Conservation (phyloP, 2,888 invertebrate genomes). For the Drosophila robusta region DNA sequence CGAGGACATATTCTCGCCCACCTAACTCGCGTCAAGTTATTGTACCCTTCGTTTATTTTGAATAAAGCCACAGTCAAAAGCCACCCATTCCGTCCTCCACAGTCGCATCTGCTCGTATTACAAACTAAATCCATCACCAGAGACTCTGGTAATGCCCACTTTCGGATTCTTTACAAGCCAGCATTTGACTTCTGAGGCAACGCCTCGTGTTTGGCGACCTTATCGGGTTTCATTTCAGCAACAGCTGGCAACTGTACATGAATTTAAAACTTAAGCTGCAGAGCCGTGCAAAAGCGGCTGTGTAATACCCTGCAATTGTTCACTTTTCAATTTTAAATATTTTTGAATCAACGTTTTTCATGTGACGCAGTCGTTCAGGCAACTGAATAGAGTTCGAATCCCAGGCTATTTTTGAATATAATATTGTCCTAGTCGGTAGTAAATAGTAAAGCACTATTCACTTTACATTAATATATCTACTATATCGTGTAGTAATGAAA, state of each 20-base stretch:
- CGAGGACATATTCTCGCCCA: neutral
- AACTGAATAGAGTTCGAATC: too few relatives aligned
- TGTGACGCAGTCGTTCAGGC: too few relatives aligned
- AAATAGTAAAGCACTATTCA: too few relatives aligned
- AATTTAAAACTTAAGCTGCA: neutral
- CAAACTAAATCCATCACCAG: slow-evolving; percentile 31
- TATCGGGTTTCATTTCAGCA: neutral
- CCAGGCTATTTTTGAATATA: too few relatives aligned
- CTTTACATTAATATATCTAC: too few relatives aligned
- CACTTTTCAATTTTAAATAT: too few relatives aligned
- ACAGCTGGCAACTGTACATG: neutral
- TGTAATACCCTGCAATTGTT: neutral
- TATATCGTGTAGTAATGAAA: too few relatives aligned
- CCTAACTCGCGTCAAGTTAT: neutral
- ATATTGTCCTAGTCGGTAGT: too few relatives aligned
- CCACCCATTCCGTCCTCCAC: neutral
- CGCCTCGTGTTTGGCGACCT: neutral
- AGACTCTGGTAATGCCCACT: neutral
- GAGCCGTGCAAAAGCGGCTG: neutral
- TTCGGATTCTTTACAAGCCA: neutral
- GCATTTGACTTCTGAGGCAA: neutral
- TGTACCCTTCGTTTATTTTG: neutral
- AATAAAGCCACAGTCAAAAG: neutral
- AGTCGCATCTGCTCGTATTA: slow-evolving; percentile 13
- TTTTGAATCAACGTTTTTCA: too few relatives aligned